A percentile compares a stretch with the other conserved stretches of the same genome.
Conservation (phyloP, 1,140 invertebrate genomes). For the Nebria ingens region DNA sequence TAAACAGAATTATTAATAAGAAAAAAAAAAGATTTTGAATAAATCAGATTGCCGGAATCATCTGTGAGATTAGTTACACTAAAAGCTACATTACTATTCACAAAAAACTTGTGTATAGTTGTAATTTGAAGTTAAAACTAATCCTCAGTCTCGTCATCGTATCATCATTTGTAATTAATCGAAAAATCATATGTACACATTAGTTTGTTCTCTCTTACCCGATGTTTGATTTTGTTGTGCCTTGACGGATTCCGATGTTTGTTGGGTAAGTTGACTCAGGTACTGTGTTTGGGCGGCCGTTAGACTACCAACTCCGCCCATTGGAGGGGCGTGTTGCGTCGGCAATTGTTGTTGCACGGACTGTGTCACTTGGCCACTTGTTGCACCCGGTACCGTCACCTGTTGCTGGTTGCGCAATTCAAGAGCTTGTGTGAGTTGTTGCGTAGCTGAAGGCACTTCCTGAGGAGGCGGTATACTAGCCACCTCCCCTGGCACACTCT, state of each 20-base stretch:
- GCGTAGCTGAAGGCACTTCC: not conserved
- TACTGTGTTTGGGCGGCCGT: conserved; percentile 63
- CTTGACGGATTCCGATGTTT: conserved; percentile 52
- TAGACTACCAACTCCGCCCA: conserved; percentile 34
- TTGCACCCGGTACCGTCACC: not conserved
- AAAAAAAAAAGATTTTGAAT: too few species aligned
- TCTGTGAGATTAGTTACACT: too few species aligned
- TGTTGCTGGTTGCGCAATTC: not conserved
- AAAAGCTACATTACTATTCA: too few species aligned
- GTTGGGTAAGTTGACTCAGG: conserved; percentile 55
- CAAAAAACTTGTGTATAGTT: too few species aligned
- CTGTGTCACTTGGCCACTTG: conserved; percentile 7
- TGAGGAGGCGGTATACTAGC: not conserved
- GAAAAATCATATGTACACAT: too few species aligned
- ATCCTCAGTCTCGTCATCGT: conserved; percentile 3
- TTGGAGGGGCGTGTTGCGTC: conserved; percentile 13
- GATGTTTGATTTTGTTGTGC: conserved; percentile 23
- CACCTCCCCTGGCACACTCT: conserved; percentile 14
- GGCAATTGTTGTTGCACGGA: conserved; percentile 22
- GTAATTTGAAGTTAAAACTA: not conserved
- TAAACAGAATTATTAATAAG: too few species aligned
- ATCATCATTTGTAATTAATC: conserved; percentile 10
- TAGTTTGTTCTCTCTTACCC: not conserved
- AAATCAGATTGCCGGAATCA: too few species aligned
- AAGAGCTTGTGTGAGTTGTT: not conserved